These are phyloP conservation scores for Spilosoma lubricipeda DNA, from an alignment of 2,888 invertebrate genomes.

Conservation along the genomic window DNA sequence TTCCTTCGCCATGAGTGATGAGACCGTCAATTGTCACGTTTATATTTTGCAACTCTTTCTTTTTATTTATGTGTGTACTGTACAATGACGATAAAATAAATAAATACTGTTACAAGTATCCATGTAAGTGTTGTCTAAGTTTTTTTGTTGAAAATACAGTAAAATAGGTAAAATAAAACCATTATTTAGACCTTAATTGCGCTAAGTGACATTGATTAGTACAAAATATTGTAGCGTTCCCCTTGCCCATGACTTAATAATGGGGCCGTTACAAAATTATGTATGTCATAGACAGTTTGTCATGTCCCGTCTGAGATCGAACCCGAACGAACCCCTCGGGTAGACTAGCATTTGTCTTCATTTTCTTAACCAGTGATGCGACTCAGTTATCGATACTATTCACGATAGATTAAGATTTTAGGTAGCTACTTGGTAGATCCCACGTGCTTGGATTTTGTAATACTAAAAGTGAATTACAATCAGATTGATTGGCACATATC, in stretches of 20 bases:
- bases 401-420: not conserved
- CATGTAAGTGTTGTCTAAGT: no score
- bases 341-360: slow-evolving; percentile 83
- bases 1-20: no score
- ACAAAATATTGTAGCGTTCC: slow-evolving; percentile 49
- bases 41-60: no score
- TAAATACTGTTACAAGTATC: no score
- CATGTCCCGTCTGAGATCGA: slow-evolving; percentile 79
- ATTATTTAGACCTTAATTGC: slow-evolving; percentile 33
- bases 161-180: slow-evolving; percentile 18
- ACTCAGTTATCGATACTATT: slow-evolving; percentile 11
- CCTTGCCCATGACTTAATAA: slow-evolving; percentile 75
- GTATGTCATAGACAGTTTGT: slow-evolving; percentile 86
- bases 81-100: no score
- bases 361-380: slow-evolving; percentile 67
- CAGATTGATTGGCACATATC: not conserved
- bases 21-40: no score
- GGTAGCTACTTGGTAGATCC: not conserved
- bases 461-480: not conserved
- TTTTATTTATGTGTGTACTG: no score
- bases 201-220: slow-evolving; percentile 54
- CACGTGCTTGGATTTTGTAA: not conserved
- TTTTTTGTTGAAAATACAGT: no score
- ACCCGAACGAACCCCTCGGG: slow-evolving; percentile 70
- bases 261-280: slow-evolving; percentile 78